These are phyloP conservation scores for rabbit (Oryctolagus cuniculus) DNA, from an alignment of 2,113 vertebrate species.

Conservation along the genomic window mOryCun1.1 NC_091433.1:142455001-142455500, in stretches of 20 bases:
- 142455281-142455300: background rate
- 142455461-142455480: constrained; percentile 34
- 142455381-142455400: background rate
- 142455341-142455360: background rate
- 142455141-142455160: constrained; percentile 25
- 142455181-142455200: background rate
- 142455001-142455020: constrained; percentile 51
- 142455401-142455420: background rate
- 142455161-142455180: background rate
- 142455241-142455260: background rate
- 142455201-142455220: constrained; percentile 9
- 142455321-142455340: background rate
- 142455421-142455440: constrained; percentile 28
- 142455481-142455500: constrained; percentile 31
- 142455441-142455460: constrained; percentile 46
- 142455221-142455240: background rate
- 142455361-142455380: background rate
- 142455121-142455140: background rate
- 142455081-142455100: background rate
- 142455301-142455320: background rate
- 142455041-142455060: constrained; percentile 37
- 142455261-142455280: background rate
- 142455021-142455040: background rate
- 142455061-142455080: background rate
- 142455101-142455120: background rate